These are phyloP conservation scores for Laterallus jamaicensis DNA, from an alignment of 2,113 vertebrate species.

Conservation along the genomic window DNA sequence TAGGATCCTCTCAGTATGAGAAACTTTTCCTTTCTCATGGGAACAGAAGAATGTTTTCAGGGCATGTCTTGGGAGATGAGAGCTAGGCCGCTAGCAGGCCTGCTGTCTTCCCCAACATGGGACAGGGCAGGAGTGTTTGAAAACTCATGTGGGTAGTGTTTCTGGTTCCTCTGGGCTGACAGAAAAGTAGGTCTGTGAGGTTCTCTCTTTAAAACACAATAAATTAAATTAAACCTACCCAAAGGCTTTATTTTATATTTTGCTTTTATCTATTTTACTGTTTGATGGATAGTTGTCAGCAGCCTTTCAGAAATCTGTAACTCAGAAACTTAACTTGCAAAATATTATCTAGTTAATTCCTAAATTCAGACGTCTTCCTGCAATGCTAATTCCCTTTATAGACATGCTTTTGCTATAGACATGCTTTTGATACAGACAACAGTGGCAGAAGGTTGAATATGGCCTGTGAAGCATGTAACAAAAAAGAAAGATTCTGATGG, in stretches of 20 bases:
- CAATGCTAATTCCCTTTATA: neutral
- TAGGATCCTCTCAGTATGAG: too few relatives aligned
- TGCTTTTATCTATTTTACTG: neutral
- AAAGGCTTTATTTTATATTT: neutral
- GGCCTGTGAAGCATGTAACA: neutral
- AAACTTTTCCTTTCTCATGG: too few relatives aligned
- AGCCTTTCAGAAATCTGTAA: neutral
- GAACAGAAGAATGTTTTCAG: too few relatives aligned
- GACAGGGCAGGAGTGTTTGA: neutral
- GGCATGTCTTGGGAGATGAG: too few relatives aligned
- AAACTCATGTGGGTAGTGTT: neutral
- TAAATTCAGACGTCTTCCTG: neutral
- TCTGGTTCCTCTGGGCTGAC: neutral
- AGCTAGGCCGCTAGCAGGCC: too few relatives aligned
- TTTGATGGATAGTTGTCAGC: neutral
- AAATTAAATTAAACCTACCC: neutral
- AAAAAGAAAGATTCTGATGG: neutral
- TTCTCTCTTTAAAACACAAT: neutral
- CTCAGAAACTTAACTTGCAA: neutral
- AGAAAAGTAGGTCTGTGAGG: neutral
- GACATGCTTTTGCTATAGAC: neutral
- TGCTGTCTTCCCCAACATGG: too few relatives aligned
- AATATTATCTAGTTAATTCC: neutral
- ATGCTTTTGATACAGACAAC: neutral
- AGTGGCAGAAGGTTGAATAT: neutral